Percentiles rank a stretch among this genome's conserved stretches.
Conservation (phyloP, 1,140 invertebrate genomes). For the Drosophila kepulauana region DNA sequence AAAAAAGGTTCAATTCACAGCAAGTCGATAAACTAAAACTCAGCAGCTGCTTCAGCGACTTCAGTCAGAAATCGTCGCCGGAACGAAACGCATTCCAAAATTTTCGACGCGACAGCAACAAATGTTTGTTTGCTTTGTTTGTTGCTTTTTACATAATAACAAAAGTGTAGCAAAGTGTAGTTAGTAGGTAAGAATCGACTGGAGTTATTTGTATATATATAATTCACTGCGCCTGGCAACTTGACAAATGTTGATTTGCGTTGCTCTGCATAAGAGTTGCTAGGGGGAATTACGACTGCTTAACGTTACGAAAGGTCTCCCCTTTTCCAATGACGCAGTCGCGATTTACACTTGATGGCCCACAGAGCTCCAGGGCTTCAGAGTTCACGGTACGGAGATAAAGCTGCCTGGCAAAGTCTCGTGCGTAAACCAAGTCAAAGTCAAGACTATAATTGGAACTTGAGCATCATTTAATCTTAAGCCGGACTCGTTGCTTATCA, state of each 20-base stretch:
- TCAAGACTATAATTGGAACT: conserved; percentile 47
- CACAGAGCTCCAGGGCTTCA: conserved; percentile 1
- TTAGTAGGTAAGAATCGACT: not conserved
- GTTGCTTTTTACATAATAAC: conserved; percentile 5
- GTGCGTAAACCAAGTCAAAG: conserved; percentile 67
- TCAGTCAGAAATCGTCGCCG: conserved; percentile 43
- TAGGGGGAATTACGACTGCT: conserved; percentile 19
- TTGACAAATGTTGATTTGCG: conserved; percentile 46
- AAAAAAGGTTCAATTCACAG: conserved; percentile 43
- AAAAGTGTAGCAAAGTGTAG: conserved; percentile 3
- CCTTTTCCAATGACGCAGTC: conserved; percentile 35
- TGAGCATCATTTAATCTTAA: conserved; percentile 25
- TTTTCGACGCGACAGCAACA: not conserved
- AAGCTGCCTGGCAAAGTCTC: conserved; percentile 30
- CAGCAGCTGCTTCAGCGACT: conserved; percentile 20
- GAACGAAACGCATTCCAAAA: conserved; percentile 35
- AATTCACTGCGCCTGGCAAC: conserved; percentile 69
- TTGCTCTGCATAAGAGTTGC: conserved; percentile 41
- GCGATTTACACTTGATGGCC: conserved; percentile 24
- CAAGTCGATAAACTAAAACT: conserved; percentile 15
- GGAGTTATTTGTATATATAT: conserved; percentile 23
- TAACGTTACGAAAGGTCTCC: not conserved
- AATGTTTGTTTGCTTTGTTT: not conserved
- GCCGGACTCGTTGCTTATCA: conserved; percentile 69
- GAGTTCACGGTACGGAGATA: conserved; percentile 2